Evolutionary conservation across 2,888 invertebrate genomes (phyloP), one percentile per base, ranked within the genome.

Genomic region (Noctua pronuba): DNA sequence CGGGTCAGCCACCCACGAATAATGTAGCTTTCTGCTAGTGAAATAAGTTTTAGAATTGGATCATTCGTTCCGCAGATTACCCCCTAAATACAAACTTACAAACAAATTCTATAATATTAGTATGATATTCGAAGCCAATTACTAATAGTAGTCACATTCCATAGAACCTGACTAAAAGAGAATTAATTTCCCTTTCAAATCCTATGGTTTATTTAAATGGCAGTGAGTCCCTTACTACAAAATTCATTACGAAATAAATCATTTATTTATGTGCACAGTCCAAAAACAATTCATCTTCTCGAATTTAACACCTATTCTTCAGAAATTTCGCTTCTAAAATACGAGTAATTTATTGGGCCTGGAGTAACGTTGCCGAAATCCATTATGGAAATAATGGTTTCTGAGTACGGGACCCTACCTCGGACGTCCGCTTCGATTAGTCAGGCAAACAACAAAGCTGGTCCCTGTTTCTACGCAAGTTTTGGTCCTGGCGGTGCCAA

Each of bases 301-400:
- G 73, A 85, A 85, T 85, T 75, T 78, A 85, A 85, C 82, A 84
- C 84, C 82, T 85, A 85, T 85, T 84, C 85, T 84, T 85, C 77
- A 75, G 82, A 55, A 73, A 68, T 75, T 62, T 67, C 74, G 62
- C 73, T 77, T 49, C 77, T 75, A 68, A 81, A 81, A 81, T 79
- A 80, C 66, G 66, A 79, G 66, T 80, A 86, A 86, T 86, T 86
- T 86, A 86, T 86, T 77, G 79, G 75, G 58, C 46, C 46, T 60
- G 68, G 74, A 46, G 78, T 85, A 85, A 78, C 71, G 82, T 85
- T 78, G 68, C 82, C 73, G 67, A 86, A 81, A 86, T 81, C 77
- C 81, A 77, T 86, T 86, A 83, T 77, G 79, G 75, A 86, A 84
- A 84, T 86, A 86, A 86, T 86, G 86, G 79, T 71, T 81, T 58